Percentiles rank a stretch among this genome's conserved stretches.
Conservation (phyloP, 2,113 vertebrate genomes). For the Leptobrachium leishanense region DNA sequence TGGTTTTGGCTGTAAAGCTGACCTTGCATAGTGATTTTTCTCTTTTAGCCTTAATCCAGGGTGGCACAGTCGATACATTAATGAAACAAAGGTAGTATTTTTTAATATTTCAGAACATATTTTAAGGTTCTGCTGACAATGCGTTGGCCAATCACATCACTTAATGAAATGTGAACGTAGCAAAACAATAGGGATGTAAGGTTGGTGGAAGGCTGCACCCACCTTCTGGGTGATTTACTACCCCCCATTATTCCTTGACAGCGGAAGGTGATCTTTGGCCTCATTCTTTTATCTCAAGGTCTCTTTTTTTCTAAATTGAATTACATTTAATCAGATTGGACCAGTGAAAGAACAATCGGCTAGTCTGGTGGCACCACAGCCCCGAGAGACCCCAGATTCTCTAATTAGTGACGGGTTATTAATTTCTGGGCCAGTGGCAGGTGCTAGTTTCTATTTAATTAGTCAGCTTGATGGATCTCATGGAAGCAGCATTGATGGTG, state of each 20-base stretch:
- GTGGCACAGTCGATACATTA: slow-evolving; percentile 4
- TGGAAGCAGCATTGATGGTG: slow-evolving; percentile 23
- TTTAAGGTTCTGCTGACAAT: slow-evolving; percentile 4
- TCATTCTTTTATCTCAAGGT: slow-evolving; percentile 18
- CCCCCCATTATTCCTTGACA: slow-evolving; percentile 30
- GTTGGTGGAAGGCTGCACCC: slow-evolving; percentile 12
- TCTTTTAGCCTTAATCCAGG: neutral
- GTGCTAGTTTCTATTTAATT: slow-evolving; percentile 37
- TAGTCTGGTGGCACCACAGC: neutral
- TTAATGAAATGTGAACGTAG: slow-evolving; percentile 18
- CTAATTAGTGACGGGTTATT: slow-evolving; percentile 44
- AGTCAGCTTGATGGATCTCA: slow-evolving; percentile 18
- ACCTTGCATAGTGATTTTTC: neutral
- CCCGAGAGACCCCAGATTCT: neutral
- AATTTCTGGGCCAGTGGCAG: slow-evolving; percentile 33
- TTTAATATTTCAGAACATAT: neutral
- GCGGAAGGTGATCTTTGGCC: slow-evolving; percentile 17
- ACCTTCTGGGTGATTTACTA: slow-evolving; percentile 25
- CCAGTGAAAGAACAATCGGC: slow-evolving; percentile 27
- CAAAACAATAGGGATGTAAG: neutral
- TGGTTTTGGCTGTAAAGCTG: neutral
- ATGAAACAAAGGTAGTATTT: neutral
- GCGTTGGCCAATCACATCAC: slow-evolving; percentile 11
- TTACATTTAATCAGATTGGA: slow-evolving; percentile 39
- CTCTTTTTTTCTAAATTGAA: slow-evolving; percentile 35